These are phyloP conservation scores for Macrotis lagotis DNA, from an alignment of 2,113 vertebrate species.

Conservation along the genomic window DNA sequence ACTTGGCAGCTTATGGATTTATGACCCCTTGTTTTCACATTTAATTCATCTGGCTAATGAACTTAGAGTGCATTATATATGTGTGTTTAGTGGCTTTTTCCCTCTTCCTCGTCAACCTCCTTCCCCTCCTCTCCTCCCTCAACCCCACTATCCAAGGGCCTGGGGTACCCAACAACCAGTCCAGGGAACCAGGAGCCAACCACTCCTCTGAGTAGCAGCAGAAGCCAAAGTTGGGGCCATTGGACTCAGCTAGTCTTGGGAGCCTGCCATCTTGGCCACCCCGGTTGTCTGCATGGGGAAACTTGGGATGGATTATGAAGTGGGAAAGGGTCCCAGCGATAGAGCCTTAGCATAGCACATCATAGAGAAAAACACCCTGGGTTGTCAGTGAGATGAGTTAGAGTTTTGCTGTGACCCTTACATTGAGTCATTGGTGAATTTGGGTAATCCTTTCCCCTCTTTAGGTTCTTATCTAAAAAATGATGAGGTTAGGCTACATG, in stretches of 20 bases:
- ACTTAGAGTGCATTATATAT: constrained; percentile 73
- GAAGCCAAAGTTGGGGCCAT: neutral
- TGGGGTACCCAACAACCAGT: neutral
- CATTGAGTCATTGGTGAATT: neutral
- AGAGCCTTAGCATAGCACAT: neutral
- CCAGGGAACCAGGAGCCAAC: neutral
- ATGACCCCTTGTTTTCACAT: constrained; percentile 84
- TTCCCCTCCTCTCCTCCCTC: no score
- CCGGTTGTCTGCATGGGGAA: neutral
- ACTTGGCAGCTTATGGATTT: constrained; percentile 87
- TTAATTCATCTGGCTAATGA: constrained; percentile 85
- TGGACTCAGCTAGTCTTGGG: neutral
- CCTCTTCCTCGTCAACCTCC: neutral
- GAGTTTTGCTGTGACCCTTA: neutral
- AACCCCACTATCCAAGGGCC: neutral
- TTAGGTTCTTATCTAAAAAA: neutral
- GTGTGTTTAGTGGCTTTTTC: constrained; percentile 33
- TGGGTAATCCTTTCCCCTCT: neutral
- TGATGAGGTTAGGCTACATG: neutral
- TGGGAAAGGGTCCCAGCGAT: no score
- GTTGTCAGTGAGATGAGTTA: neutral
- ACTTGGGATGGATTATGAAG: neutral
- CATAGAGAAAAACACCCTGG: neutral
- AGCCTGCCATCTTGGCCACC: neutral
- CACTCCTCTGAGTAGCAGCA: no score